Conservation (phyloP, 2,113 vertebrate genomes). For the Butastur rufipennis region DNA sequence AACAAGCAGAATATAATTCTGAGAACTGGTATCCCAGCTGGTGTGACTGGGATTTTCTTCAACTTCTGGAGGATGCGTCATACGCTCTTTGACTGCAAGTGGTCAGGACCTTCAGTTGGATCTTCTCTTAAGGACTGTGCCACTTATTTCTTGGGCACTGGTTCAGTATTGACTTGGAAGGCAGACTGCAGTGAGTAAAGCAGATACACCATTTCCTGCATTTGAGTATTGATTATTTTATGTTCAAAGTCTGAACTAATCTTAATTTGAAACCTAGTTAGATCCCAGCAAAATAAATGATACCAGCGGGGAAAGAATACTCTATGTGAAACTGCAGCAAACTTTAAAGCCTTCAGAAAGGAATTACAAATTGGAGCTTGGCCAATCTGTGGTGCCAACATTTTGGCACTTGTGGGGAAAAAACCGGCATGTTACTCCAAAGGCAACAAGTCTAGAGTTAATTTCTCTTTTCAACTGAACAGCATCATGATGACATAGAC, state of each 20-base stretch:
- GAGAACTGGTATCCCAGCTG: not conserved
- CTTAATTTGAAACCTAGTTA: not conserved
- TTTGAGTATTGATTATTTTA: not conserved
- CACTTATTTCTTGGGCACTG: not conserved
- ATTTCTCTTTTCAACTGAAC: not conserved
- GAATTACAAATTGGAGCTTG: not conserved
- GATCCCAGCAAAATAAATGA: not conserved
- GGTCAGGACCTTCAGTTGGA: not conserved
- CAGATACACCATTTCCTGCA: not conserved
- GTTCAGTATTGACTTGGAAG: not conserved
- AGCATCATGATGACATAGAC: not conserved
- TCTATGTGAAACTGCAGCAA: not conserved
- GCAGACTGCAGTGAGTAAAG: not conserved
- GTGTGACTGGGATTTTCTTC: not conserved
- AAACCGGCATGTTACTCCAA: not conserved
- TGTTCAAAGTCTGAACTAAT: not conserved
- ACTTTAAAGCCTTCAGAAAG: not conserved
- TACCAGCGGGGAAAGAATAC: not conserved
- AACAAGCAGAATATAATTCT: not conserved
- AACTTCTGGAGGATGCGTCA: not conserved
- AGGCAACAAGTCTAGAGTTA: not conserved
- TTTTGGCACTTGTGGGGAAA: not conserved
- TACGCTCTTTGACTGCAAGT: not conserved
- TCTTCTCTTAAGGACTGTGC: not conserved
- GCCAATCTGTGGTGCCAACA: not conserved